phyloP scores from a whole-genome alignment of 53 echinoderm and acorn worm species.

The Crossaster papposus region DNA sequence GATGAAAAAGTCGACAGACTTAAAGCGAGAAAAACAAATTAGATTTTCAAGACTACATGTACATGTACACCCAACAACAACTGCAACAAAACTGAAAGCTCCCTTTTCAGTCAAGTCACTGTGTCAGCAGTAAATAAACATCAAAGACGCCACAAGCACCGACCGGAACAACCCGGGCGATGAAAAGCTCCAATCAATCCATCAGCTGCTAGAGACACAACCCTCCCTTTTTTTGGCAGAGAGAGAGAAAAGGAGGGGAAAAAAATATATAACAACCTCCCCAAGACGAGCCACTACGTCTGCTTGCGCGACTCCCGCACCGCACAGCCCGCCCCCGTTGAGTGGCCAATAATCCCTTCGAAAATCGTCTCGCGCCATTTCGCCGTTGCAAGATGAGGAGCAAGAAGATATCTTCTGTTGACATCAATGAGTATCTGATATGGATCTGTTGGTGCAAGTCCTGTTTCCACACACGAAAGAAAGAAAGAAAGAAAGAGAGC shows the following conservation, averaged over 20 bases:
- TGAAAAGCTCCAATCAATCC: conserved; percentile 59
- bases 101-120: conserved; percentile 20
- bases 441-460: conserved; percentile 63
- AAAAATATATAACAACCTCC: conserved; percentile 2
- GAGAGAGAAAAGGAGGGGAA: not conserved
- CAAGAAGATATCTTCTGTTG: conserved; percentile 53
- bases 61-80: not conserved
- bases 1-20: not conserved
- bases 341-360: conserved; percentile 61
- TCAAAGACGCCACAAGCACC: conserved; percentile 39
- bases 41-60: not conserved
- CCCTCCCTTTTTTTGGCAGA: not conserved
- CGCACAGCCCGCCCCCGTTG: conserved; percentile 52
- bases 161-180: conserved; percentile 20
- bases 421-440: conserved; percentile 59
- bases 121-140: conserved; percentile 30
- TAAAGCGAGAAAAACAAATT: not conserved
- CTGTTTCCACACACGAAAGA: conserved; percentile 42
- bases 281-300: conserved; percentile 41
- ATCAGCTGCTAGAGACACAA: conserved; percentile 15
- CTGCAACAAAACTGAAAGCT: not conserved
- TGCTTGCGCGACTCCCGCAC: conserved; percentile 24
- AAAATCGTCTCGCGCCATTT: conserved; percentile 63
- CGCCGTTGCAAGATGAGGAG: conserved; percentile 51
- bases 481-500: conserved; percentile 3